Base-by-base conservation (phyloP, 2,113 vertebrate genomes). In the Ginglymostoma cirratum region DNA sequence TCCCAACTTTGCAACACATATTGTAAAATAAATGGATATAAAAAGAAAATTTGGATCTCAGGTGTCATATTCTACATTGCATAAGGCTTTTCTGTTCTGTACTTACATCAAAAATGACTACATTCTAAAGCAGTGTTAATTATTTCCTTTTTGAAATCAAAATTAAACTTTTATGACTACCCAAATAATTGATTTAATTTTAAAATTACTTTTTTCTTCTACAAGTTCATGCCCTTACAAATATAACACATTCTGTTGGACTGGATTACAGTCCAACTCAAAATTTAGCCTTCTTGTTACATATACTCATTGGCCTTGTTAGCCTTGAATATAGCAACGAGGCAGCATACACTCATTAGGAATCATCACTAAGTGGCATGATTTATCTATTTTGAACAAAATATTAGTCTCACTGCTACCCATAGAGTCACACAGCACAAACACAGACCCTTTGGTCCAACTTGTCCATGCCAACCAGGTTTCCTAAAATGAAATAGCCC, bases 41-140 rank as follows among this genome's bases (percentile, higher is more conserved):
- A 93, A 93, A 93, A 93, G 89, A 93, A 66, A n/a, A 38, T 93
- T 93, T 93, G 61, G 3, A n/a, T 38, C 61, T 93, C 89, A 23
- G 17, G 61, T 67, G 17, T 61, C 17, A 66, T 93, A 38, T 66
- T 93, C 19, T 38, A 66, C 61, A 38, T 93, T 93, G 17, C 34
- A 2, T 38, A 17, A n/a, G 38, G 15, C 34, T 93, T 38, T 92
- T 66, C 55, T 66, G 34, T 66, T 65, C 61, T 38, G 5, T 66
- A 21, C 38, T 21, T 15, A 89, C n/a, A 23, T n/a, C 17, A 65
- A 15, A 92, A 92, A 38, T 92, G 30, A 92, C 34, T 65, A n/a
- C 34, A 65, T 90, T 90, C 14, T 30, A 65, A 90, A 90, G 6
- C 76, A 78, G 34, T 80, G n/a, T 80, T n/a, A 80, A 38, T 80